Evolutionary conservation across 2,113 vertebrate genomes (phyloP), one percentile per base, ranked within the genome.

Genomic region (Grantiella picta): DNA sequence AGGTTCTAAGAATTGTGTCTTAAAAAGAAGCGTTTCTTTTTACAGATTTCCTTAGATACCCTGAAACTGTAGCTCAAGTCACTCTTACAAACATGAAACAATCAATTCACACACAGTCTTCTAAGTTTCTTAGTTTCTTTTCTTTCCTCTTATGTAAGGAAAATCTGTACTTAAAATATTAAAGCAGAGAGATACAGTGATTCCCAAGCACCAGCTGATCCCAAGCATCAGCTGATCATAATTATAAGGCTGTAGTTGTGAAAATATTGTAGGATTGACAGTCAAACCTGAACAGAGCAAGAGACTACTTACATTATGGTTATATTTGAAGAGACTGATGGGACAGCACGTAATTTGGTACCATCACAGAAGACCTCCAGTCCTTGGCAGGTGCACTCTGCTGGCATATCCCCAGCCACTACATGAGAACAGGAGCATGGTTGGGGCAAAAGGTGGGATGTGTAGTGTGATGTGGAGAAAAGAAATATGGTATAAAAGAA

Each of bases 361-460:
- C 94, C 97, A n/a, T 99, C 98, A 66, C 99, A 99, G 97, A 98
- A 97, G 56, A 99, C 94, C 96, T 99, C 98, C 96, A 99, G 97
- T 65, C 98, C 98, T 72, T 87, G 97, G 95, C 99, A 99, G 89
- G 94, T 95, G 93, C 99, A 99, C 63, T 94, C 92, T 65, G 80
- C 82, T 45, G 99, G 99, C 94, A 99, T 95, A 47, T 93, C 89
- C n/a, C 97, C 97, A 45, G 99, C 94, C 97, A 98, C 99, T 99
- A 96, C 22, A 36, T 19, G 52, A 84, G 42, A 93, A 85, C 25
- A 92, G 72, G 44, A 49, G 17, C 2, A 16, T 19, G 27, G 83
- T 69, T 28, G 9, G n/a, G 60, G 50, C 28, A 61, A 78, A 71
- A 73, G 7, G 25, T 44, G 49, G 38, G 18, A 61, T 36, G 11